Percentiles rank a stretch among this genome's conserved stretches.
Conservation (phyloP, 2,797 vertebrate genomes). For the Chiloscyllium punctatum region DNA sequence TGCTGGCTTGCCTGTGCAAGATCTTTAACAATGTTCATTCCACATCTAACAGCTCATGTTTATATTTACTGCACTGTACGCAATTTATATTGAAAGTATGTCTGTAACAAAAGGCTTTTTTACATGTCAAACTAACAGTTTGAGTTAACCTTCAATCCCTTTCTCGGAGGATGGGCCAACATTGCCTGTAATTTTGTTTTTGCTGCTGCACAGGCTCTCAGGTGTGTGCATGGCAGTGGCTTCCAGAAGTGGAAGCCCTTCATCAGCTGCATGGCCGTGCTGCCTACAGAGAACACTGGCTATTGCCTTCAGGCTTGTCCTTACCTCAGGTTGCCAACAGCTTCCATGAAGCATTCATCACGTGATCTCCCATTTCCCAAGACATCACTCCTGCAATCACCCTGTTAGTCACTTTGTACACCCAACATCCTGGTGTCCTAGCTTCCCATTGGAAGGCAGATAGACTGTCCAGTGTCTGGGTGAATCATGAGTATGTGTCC, state of each 20-base stretch:
- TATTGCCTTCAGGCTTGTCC: background rate
- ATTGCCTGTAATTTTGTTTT: no score
- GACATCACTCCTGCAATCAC: background rate
- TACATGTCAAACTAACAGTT: background rate
- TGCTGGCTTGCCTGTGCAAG: background rate
- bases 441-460: background rate
- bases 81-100: background rate
- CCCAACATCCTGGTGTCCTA: background rate
- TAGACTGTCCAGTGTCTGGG: background rate
- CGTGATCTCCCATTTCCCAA: background rate
- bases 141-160: background rate
- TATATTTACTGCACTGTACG: background rate
- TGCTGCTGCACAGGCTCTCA: no score
- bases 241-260: no score
- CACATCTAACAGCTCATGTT: background rate
- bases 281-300: no score
- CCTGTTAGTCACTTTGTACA: background rate
- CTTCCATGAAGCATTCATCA: background rate
- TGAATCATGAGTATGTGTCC: background rate
- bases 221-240: no score
- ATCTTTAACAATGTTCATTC: background rate
- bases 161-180: background rate
- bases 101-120: background rate
- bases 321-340: background rate
- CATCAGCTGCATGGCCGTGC: no score